Evolutionary conservation across 2,888 invertebrate genomes (phyloP).

Genomic region (Psococerastis gibbosa): DNA sequence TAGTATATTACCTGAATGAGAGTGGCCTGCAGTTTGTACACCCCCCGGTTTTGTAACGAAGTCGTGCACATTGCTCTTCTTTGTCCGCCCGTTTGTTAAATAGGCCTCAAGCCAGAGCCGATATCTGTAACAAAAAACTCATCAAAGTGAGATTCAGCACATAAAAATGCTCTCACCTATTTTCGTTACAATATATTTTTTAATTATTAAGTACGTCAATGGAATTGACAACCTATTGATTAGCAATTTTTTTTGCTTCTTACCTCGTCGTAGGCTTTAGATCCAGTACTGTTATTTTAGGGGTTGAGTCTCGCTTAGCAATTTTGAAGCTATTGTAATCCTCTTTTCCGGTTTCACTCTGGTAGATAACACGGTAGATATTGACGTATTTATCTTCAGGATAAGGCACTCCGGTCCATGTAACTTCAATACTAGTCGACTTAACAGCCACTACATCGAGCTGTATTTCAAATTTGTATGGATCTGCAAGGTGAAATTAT

Average conservation of each 20-base stretch:
- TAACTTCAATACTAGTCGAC: constrained; percentile 54
- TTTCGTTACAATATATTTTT: not conserved
- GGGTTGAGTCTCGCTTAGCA: constrained; percentile 49
- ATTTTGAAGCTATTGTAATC: constrained; percentile 54
- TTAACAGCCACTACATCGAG: constrained; percentile 59
- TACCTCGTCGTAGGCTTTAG: constrained; percentile 50
- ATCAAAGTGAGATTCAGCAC: not conserved
- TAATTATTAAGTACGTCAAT: too few relatives aligned
- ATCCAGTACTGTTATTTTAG: constrained; percentile 43
- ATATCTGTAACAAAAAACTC: constrained; percentile 35
- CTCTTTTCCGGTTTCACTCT: constrained; percentile 53
- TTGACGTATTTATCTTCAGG: constrained; percentile 81
- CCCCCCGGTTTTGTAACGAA: constrained; percentile 61
- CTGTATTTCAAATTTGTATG: constrained; percentile 63
- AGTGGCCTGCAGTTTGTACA: constrained; percentile 29
- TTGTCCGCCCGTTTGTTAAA: constrained; percentile 73
- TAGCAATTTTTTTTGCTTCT: too few relatives aligned
- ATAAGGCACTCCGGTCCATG: constrained; percentile 69
- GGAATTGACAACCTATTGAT: too few relatives aligned
- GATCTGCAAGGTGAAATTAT: too few relatives aligned
- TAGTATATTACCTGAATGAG: constrained; percentile 35
- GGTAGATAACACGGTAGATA: constrained; percentile 69
- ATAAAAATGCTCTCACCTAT: constrained; percentile 3
- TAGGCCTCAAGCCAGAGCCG: constrained; percentile 79
- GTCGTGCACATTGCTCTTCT: constrained; percentile 76